Percentiles rank a stretch among this genome's conserved stretches.
Evolutionary conservation across 2,888 invertebrate species (phyloP).

Genomic region (Drosophila mercatorum): DNA sequence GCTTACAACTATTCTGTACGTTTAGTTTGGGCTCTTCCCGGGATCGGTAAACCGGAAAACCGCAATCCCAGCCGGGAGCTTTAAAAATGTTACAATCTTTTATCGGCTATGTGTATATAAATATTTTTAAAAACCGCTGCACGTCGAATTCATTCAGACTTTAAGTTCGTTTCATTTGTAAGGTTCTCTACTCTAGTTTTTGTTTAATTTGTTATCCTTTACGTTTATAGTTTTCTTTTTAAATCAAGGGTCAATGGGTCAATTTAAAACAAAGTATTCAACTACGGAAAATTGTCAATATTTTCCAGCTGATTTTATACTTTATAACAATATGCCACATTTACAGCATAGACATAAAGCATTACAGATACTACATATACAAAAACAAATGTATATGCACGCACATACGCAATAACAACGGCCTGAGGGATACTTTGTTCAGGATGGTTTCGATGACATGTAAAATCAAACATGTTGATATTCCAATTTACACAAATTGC

Average conservation of each 20-base stretch:
- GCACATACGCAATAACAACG: constrained; percentile 54
- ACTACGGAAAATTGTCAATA: constrained; percentile 40
- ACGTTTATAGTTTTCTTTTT: constrained; percentile 16
- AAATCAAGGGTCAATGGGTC: constrained; percentile 42
- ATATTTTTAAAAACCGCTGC: constrained; percentile 74
- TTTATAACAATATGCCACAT: constrained; percentile 47
- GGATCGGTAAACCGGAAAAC: constrained; percentile 28
- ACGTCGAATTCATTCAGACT: constrained; percentile 77
- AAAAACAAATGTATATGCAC: constrained; percentile 18
- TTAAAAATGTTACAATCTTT: constrained; percentile 53
- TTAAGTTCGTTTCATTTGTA: constrained; percentile 78
- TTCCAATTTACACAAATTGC: constrained; percentile 12
- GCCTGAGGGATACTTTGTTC: constrained; percentile 60
- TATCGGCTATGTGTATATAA: constrained; percentile 48
- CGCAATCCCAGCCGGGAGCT: constrained; percentile 15
- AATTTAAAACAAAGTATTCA: constrained; percentile 46
- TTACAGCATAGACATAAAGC: constrained; percentile 25
- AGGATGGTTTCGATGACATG: constrained; percentile 37
- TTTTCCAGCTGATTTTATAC: constrained; percentile 21
- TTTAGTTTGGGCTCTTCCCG: constrained; percentile 32
- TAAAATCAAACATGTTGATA: constrained; percentile 17
- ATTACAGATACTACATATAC: constrained; percentile 43
- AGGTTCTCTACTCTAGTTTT: constrained; percentile 51
- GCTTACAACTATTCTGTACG: constrained; percentile 58
- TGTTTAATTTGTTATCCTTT: constrained; percentile 15